Evolutionary conservation across 2,888 invertebrate genomes (phyloP), one percentile per base, ranked within the genome.

Genomic region (Limnephilus marmoratus): DNA sequence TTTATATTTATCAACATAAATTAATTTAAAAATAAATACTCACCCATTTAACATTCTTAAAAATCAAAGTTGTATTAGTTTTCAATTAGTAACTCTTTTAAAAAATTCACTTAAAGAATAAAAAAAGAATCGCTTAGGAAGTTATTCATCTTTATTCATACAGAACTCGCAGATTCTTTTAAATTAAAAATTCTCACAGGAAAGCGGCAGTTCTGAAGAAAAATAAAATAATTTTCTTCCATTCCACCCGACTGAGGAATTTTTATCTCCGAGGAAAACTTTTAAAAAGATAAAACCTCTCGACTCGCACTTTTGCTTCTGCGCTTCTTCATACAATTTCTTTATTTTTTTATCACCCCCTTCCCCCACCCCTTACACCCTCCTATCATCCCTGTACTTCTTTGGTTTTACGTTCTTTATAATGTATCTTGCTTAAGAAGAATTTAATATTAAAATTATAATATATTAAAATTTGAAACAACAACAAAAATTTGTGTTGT

Each of bases 141-240:
- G 68, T 68, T 24, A 24, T 24, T 68, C 68, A 68, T 68, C 24
- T 68, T 68, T 68, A 68, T 68, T 68, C 68, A 68, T 68, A 68
- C 24, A n/a, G 9, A 68, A 68, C 68, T 68, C n/a, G 68, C 68
- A 68, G 68, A 68, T 68, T 68, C 68, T 68, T 68, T n/a, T n/a
- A 68, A 24, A 68, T 68, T 68, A 68, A 68, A 68, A 68, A 68
- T 68, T 68, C 68, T 68, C 68, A 24, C 24, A 68, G 68, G 68
- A 9, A 24, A 68, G 68, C 68, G 68, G 68, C 68, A 68, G 68
- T 24, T 68, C 24, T 7, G 7, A n/a, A 68, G 68, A 68, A 68
- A 68, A 68, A 68, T 24, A 82, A 82, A 82, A 82, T 82, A 82
- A 82, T 82, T 82, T 82, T 82, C 82, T 82, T 82, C 68, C 34